These are phyloP conservation scores for Acipenser ruthenus DNA, from an alignment of 2,797 vertebrate genomes.

Conservation along the genomic window DNA sequence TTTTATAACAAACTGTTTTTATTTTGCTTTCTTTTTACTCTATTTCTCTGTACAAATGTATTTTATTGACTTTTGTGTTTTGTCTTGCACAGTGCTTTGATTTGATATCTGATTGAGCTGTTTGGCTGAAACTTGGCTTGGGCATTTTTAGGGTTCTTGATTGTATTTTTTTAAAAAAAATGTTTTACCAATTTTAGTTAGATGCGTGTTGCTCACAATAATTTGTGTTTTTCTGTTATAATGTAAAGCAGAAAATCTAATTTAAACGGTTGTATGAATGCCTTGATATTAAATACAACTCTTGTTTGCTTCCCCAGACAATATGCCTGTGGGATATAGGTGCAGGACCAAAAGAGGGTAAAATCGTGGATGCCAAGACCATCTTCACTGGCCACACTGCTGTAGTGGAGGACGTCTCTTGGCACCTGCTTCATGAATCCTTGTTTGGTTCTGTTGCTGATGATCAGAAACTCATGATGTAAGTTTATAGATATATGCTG, in stretches of 20 bases:
- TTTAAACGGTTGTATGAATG: background rate
- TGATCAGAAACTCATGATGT: conserved; percentile 95
- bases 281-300: background rate
- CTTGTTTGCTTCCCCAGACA: conserved; percentile 52
- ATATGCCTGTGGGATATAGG: conserved; percentile 91
- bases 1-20: no score
- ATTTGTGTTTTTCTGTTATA: no score
- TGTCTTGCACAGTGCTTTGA: background rate
- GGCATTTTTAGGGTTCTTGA: no score
- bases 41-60: no score
- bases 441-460: conserved; percentile 90
- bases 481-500: conserved; percentile 34
- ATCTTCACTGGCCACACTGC: conserved; percentile 87
- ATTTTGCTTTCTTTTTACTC: no score
- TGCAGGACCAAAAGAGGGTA: conserved; percentile 77
- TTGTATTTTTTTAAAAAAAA: no score
- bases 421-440: conserved; percentile 86
- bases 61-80: no score
- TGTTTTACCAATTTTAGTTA: no score
- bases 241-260: no score
- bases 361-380: conserved; percentile 81
- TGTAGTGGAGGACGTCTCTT: conserved; percentile 88
- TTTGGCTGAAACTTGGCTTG: no score
- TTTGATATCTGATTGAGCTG: background rate
- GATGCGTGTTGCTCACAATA: no score